These are phyloP conservation scores for Semaprochilodus insignis DNA, from an alignment of 2,797 vertebrate species.

Conservation along the genomic window DNA sequence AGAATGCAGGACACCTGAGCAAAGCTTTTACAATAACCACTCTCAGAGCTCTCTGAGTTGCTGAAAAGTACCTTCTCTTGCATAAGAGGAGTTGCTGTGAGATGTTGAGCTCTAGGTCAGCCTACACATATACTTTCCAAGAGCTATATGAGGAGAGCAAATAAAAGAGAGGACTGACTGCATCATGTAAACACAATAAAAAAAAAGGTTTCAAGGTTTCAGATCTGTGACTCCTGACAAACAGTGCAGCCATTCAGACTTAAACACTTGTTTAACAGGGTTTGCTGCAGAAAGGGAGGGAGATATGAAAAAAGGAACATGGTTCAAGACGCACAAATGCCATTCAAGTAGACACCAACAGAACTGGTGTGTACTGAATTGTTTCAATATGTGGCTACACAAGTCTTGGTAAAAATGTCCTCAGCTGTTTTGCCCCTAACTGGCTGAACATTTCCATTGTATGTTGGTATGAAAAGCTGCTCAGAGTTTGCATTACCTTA, in stretches of 20 bases:
- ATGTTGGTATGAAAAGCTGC: background rate
- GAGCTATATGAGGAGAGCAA: background rate
- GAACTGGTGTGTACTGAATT: background rate
- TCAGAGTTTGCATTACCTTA: background rate
- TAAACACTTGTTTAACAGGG: background rate
- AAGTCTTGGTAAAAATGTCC: background rate
- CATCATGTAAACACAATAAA: background rate
- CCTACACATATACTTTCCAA: background rate
- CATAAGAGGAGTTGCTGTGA: background rate
- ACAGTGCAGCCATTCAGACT: background rate
- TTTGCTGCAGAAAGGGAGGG: background rate
- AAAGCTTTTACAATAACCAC: background rate
- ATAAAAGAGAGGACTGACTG: background rate
- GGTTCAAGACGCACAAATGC: background rate
- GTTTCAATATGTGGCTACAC: background rate
- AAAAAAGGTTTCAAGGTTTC: conserved; percentile 13
- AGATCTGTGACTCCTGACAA: background rate
- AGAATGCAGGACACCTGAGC: background rate
- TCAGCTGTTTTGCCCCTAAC: too few species aligned
- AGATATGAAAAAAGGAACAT: background rate
- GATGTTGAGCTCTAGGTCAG: background rate
- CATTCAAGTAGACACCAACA: background rate
- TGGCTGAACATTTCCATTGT: background rate
- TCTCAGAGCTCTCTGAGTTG: background rate
- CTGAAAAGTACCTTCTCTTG: background rate